Evolutionary conservation across 2,888 invertebrate genomes (phyloP).

Genomic region (Drosophila bunnanda): DNA sequence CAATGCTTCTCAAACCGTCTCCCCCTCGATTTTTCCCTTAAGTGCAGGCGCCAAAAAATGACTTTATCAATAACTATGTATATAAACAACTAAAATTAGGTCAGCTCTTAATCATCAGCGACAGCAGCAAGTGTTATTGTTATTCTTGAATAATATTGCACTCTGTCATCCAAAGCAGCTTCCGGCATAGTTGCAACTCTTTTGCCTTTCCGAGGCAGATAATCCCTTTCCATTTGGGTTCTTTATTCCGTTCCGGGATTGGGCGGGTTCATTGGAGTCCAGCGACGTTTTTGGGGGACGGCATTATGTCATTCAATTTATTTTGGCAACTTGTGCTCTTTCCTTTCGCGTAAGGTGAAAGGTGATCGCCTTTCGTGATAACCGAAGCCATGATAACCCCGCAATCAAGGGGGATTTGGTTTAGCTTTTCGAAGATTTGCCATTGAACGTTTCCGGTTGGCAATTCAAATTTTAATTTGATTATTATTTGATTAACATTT

Average conservation of each 20-base stretch:
- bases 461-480: constrained; percentile 27
- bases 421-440: constrained; percentile 16
- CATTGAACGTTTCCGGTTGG: constrained; percentile 70
- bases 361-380: constrained; percentile 51
- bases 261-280: constrained; percentile 46
- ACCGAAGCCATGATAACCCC: constrained; percentile 59
- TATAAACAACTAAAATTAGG: constrained; percentile 52
- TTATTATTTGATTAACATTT: constrained; percentile 2
- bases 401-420: constrained; percentile 18
- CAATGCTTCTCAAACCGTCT: constrained; percentile 34
- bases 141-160: constrained; percentile 33
- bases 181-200: constrained; percentile 63
- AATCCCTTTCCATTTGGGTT: constrained; percentile 7
- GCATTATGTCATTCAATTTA: constrained; percentile 63
- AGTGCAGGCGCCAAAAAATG: neutral
- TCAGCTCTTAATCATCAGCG: constrained; percentile 50
- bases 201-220: constrained; percentile 30
- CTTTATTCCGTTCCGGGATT: constrained; percentile 10
- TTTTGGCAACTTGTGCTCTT: constrained; percentile 18
- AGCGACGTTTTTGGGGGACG: constrained; percentile 13
- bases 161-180: constrained; percentile 50
- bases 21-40: neutral
- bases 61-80: constrained; percentile 8
- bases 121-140: constrained; percentile 39
- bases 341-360: constrained; percentile 4